A percentile compares a stretch with the other conserved stretches of the same genome.
These are phyloP conservation scores for Colius striatus DNA, from an alignment of 2,113 vertebrate genomes.

Conservation along the genomic window DNA sequence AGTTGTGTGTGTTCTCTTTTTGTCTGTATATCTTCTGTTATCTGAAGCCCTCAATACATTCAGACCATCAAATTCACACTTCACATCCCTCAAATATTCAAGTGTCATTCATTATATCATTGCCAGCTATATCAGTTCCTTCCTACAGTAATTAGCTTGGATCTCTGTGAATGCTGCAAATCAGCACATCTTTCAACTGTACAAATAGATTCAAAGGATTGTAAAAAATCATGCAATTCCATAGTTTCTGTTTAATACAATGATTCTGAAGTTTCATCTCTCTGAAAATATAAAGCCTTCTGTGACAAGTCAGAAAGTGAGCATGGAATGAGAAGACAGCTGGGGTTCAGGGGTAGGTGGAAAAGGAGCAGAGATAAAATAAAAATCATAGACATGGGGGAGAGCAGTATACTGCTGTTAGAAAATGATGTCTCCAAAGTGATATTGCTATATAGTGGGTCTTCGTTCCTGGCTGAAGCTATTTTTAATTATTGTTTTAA, in stretches of 20 bases:
- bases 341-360: rapidly evolving
- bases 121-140: neutral
- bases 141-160: neutral
- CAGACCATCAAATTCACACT: neutral
- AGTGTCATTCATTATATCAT: neutral
- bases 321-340: neutral
- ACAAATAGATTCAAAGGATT: neutral
- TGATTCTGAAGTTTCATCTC: neutral
- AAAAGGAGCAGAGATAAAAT: neutral
- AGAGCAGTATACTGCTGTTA: rapidly evolving
- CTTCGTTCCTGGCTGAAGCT: neutral
- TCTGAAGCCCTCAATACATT: neutral
- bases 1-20: neutral
- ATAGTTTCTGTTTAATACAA: neutral
- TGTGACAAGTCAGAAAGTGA: neutral
- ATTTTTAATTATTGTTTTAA: neutral
- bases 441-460: neutral
- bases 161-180: neutral
- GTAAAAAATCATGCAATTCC: neutral
- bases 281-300: neutral
- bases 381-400: neutral
- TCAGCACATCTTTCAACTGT: neutral
- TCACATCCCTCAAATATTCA: neutral
- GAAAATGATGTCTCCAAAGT: neutral
- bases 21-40: neutral